phyloP scores from a whole-genome alignment of 1,140 invertebrate species.

The Leucophenga varia region DNA sequence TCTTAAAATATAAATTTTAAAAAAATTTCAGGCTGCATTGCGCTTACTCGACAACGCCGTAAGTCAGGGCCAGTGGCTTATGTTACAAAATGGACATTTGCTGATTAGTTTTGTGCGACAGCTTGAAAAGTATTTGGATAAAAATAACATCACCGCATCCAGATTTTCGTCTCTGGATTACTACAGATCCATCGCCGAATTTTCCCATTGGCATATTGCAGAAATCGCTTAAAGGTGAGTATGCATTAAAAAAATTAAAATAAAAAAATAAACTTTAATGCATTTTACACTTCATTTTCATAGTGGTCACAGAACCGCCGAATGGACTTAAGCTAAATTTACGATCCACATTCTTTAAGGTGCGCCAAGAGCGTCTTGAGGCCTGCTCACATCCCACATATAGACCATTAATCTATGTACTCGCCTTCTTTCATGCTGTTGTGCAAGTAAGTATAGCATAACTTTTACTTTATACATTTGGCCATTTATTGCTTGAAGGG shows the following conservation, averaged over 20 bases:
- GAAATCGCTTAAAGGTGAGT: slow-evolving; percentile 76
- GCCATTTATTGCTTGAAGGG: too few species aligned
- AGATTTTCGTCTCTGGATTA: slow-evolving; percentile 90
- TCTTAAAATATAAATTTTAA: neutral
- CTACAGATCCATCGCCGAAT: slow-evolving; percentile 78
- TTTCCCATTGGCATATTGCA: slow-evolving; percentile 90
- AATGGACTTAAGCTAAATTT: slow-evolving; percentile 87
- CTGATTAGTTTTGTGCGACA: slow-evolving; percentile 75
- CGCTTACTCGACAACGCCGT: slow-evolving; percentile 72
- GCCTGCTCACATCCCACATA: slow-evolving; percentile 73
- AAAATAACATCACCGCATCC: slow-evolving; percentile 78
- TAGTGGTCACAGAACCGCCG: slow-evolving; percentile 86
- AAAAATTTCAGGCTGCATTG: slow-evolving; percentile 62
- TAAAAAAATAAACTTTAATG: slow-evolving; percentile 8
- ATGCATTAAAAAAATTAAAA: slow-evolving; percentile 2
- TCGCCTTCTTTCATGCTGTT: slow-evolving; percentile 89
- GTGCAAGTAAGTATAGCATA: slow-evolving; percentile 70
- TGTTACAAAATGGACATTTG: slow-evolving; percentile 89
- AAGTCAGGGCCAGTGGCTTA: slow-evolving; percentile 80
- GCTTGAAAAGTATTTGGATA: slow-evolving; percentile 80
- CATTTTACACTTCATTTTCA: slow-evolving; percentile 16
- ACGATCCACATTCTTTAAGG: slow-evolving; percentile 85
- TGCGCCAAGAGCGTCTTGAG: slow-evolving; percentile 69
- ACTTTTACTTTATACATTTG: too few species aligned
- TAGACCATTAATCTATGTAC: slow-evolving; percentile 77